Evolutionary conservation across 2,888 invertebrate genomes (phyloP).

Genomic region (Oxystoma pomonae): DNA sequence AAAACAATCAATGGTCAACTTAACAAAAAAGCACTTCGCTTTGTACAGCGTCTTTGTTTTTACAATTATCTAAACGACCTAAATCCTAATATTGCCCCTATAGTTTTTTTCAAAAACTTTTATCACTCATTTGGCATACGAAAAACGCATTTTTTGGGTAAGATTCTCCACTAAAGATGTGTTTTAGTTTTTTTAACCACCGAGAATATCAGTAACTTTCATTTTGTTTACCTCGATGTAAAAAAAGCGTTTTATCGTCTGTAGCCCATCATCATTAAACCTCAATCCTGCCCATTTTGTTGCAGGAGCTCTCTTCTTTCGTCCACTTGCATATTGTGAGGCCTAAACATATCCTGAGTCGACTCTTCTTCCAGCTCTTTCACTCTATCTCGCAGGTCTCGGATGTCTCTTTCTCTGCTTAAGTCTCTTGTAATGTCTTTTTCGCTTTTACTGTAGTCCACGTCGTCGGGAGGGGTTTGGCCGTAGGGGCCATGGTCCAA

Average conservation of each 20-base stretch:
- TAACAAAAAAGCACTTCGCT: constrained; percentile 4
- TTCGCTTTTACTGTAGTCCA: constrained; percentile 46
- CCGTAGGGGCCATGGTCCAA: constrained; percentile 47
- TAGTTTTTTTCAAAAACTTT: neutral
- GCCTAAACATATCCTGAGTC: constrained; percentile 45
- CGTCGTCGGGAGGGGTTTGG: constrained; percentile 52
- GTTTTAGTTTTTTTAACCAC: too few species aligned
- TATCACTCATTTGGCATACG: neutral
- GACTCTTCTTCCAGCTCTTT: constrained; percentile 41
- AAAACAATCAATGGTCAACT: neutral
- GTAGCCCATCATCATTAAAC: constrained; percentile 34
- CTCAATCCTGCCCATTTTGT: constrained; percentile 75
- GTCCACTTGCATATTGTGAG: constrained; percentile 57
- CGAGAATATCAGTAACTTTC: too few species aligned
- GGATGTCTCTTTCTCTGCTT: neutral
- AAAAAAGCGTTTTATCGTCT: too few species aligned
- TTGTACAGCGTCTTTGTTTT: constrained; percentile 5
- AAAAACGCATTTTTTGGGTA: too few species aligned
- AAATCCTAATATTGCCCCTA: constrained; percentile 44
- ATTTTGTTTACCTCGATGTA: too few species aligned
- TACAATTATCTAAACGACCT: constrained; percentile 28
- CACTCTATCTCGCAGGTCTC: constrained; percentile 18
- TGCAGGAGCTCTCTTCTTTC: constrained; percentile 64
- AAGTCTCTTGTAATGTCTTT: constrained; percentile 50
- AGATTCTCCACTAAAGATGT: too few species aligned